Evolutionary conservation across 1,140 invertebrate genomes (phyloP), one percentile per base, ranked within the genome.

Genomic region (Apocrypta bakeri): DNA sequence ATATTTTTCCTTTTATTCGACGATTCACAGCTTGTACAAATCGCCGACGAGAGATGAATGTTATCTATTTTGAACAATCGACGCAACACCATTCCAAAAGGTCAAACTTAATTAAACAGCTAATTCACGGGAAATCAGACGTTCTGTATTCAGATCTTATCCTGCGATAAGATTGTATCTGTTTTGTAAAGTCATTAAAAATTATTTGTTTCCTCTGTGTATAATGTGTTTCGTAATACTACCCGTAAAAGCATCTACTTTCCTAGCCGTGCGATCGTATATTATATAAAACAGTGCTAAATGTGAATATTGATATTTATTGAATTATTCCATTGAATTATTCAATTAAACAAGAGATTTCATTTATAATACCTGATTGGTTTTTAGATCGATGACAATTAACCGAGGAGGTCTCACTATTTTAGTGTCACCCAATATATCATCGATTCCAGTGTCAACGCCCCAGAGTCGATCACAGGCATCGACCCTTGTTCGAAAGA

Each of bases 391-490:
- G 81, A 96, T 96, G n/a, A 91, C 87, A 24, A 96, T 93, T 3
- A 95, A 91, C 29, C 95, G 92, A 0, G 94, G 93, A 2, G 95
- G 95, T 21, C 93, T 93, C 12, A 94, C 92, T n/a, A 94, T 88
- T 84, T 94, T 93, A 0, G 89, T 89, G 68, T 93, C 90, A 86
- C 94, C 95, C 64, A 95, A 90, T 88, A 96, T 95, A 89, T 96
- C 95, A 81, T 94, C 94, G 33, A 96, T 87, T n/a, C 95, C 95
- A 14, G 94, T 94, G 88, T 96, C 96, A 87, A 96, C 92, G 33
- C 95, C 95, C 96, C 96, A 96, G 12, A 96, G 90, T 71, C 96
- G 93, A 88, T 96, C 95, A 84, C 95, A 96, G 1, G 91, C 91
- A 88, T 96, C 96, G 21, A 95, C 93, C 24, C 93, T 93, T 1